Evolutionary conservation across 1,140 invertebrate genomes (phyloP).

Genomic region (Sycobia sp.): DNA sequence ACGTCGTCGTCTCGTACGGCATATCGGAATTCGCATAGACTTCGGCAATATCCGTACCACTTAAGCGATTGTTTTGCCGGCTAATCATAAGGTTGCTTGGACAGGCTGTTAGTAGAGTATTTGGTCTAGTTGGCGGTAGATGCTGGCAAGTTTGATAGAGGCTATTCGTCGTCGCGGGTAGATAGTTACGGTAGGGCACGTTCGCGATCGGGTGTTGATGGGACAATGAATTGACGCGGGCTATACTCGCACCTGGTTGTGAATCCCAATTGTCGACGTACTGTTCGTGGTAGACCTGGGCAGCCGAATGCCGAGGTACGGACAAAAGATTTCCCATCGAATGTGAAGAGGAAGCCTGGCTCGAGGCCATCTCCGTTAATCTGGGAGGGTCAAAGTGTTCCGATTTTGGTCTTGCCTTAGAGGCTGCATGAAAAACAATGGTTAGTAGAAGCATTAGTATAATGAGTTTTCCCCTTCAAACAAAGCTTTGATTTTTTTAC

Average conservation of each 20-base stretch:
- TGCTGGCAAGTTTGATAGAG: conserved; percentile 7
- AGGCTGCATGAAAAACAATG: conserved; percentile 53
- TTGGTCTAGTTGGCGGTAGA: not conserved
- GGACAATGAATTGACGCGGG: conserved; percentile 14
- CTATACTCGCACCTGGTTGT: conserved; percentile 54
- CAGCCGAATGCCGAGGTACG: conserved; percentile 48
- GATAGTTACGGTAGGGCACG: conserved; percentile 9
- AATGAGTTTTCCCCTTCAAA: not conserved
- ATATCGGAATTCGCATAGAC: conserved; percentile 11
- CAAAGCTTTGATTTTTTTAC: not conserved
- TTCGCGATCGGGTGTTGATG: not conserved
- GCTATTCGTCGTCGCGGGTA: conserved; percentile 2
- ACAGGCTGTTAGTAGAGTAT: not conserved
- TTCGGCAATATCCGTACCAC: conserved; percentile 5
- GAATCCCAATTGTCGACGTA: conserved; percentile 44
- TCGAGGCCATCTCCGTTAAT: conserved; percentile 40
- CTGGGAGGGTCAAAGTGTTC: conserved; percentile 54
- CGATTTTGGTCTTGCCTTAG: conserved; percentile 58
- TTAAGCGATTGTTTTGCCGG: not conserved
- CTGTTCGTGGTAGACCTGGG: conserved; percentile 47
- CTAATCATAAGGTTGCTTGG: not conserved
- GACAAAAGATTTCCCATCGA: conserved; percentile 59
- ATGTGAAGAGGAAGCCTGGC: conserved; percentile 49
- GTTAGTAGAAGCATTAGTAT: conserved; percentile 61
- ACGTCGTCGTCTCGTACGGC: conserved; percentile 29